Evolutionary conservation across 2,113 vertebrate genomes (phyloP).

Genomic region (Thermophis baileyi): DNA sequence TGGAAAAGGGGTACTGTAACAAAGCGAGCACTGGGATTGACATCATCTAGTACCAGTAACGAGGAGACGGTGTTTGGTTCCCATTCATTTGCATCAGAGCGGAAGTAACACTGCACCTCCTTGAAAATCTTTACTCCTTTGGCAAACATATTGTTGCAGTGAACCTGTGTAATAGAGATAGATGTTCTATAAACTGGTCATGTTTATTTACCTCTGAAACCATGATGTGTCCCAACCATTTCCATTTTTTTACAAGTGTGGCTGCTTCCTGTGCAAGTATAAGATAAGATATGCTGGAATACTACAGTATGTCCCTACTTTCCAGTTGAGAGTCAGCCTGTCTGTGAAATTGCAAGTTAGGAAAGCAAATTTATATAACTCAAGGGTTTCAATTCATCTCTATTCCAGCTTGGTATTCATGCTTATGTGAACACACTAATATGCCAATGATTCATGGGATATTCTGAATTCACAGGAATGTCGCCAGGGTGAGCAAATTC

Average conservation of each 20-base stretch:
- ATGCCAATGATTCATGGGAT: background rate
- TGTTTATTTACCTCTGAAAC: background rate
- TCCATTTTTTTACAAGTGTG: background rate
- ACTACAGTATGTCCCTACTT: background rate
- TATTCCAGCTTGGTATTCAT: background rate
- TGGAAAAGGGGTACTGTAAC: conserved; percentile 86
- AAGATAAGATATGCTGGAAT: background rate
- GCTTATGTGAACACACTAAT: background rate
- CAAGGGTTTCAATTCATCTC: background rate
- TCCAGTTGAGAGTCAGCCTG: background rate
- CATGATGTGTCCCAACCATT: background rate
- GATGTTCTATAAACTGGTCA: background rate
- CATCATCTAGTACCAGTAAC: conserved; percentile 75
- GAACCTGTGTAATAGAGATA: conserved; percentile 75
- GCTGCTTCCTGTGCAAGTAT: background rate
- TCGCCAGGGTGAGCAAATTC: background rate
- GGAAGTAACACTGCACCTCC: conserved; percentile 89
- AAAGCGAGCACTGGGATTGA: conserved; percentile 88
- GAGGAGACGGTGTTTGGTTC: conserved; percentile 79
- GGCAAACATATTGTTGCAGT: conserved; percentile 95
- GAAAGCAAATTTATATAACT: background rate
- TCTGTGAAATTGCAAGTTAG: background rate
- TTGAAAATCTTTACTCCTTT: conserved; percentile 90
- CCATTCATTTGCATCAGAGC: conserved; percentile 81
- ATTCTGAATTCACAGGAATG: background rate